Conservation (phyloP, 1,140 invertebrate genomes). For the Pogonognathellus flavescens region DNA sequence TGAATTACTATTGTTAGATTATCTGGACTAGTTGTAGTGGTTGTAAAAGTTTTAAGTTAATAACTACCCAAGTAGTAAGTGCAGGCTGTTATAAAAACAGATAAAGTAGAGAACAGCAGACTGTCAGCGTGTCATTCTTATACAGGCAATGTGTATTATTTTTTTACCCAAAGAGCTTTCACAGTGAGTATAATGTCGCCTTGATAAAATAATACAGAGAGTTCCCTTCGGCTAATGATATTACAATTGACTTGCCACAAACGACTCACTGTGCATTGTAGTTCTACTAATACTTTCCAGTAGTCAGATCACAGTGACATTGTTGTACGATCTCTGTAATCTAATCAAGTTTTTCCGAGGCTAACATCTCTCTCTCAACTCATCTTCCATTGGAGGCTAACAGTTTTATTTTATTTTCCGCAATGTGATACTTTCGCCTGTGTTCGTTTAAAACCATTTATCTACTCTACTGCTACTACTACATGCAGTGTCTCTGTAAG, state of each 20-base stretch:
- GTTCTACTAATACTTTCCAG: not conserved
- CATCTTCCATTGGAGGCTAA: not conserved
- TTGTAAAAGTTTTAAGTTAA: too few species aligned
- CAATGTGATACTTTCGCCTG: not conserved
- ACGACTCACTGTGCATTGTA: not conserved
- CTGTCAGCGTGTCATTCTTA: too few species aligned
- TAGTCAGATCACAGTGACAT: not conserved
- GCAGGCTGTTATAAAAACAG: too few species aligned
- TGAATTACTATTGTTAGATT: too few species aligned
- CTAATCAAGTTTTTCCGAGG: constrained; percentile 28
- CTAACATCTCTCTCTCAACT: not conserved
- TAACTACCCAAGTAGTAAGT: too few species aligned
- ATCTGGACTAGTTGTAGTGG: too few species aligned
- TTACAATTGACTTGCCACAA: not conserved
- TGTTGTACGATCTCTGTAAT: constrained; percentile 33
- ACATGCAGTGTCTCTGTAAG: too few species aligned
- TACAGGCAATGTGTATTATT: not conserved
- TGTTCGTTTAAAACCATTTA: not conserved
- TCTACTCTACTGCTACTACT: too few species aligned
- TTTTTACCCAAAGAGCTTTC: not conserved
- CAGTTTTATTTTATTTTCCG: constrained; percentile 19
- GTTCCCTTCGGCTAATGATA: constrained; percentile 25
- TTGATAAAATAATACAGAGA: constrained; percentile 5
- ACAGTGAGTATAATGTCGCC: not conserved
- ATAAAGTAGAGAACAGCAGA: too few species aligned